These are phyloP conservation scores for Drosophila hydei DNA, from an alignment of 1,140 invertebrate genomes.

Conservation along the genomic window DNA sequence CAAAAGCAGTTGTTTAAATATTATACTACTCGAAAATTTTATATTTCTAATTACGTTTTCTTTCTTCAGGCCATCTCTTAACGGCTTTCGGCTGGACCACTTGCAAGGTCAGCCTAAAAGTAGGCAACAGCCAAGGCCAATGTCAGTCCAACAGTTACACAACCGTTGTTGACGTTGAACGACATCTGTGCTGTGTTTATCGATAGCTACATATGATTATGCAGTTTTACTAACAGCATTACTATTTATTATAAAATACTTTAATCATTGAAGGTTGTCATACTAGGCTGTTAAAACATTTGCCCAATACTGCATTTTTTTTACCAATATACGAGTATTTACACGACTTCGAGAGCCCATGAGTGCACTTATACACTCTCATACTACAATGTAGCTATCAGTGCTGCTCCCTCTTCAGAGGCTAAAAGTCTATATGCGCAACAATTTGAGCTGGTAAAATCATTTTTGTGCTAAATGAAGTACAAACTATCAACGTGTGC, in stretches of 20 bases:
- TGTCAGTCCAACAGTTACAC: slow-evolving; percentile 33
- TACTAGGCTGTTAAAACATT: not conserved
- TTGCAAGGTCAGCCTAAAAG: slow-evolving; percentile 40
- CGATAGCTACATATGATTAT: slow-evolving; percentile 13
- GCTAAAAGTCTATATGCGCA: not conserved
- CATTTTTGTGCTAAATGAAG: not conserved
- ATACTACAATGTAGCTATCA: slow-evolving; percentile 9
- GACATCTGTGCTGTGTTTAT: slow-evolving; percentile 5
- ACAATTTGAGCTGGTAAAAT: not conserved
- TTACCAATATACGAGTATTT: not conserved
- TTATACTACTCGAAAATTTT: slow-evolving; percentile 23
- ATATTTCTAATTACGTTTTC: not conserved
- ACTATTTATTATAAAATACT: not conserved
- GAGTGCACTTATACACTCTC: slow-evolving; percentile 18
- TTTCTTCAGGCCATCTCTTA: slow-evolving; percentile 2
- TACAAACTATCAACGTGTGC: not conserved
- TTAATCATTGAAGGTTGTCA: slow-evolving; percentile 2
- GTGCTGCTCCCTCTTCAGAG: slow-evolving; percentile 25
- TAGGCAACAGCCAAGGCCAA: slow-evolving; percentile 44
- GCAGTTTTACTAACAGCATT: not conserved
- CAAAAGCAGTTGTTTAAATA: slow-evolving; percentile 39
- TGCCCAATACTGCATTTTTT: slow-evolving; percentile 2
- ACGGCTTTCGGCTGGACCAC: not conserved
- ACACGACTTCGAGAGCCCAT: slow-evolving; percentile 10
- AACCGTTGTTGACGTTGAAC: slow-evolving; percentile 32